A percentile compares a stretch with the other conserved stretches of the same genome.
phyloP scores from a whole-genome alignment of 2,113 vertebrate species.

The Monarcha castaneiventris region DNA sequence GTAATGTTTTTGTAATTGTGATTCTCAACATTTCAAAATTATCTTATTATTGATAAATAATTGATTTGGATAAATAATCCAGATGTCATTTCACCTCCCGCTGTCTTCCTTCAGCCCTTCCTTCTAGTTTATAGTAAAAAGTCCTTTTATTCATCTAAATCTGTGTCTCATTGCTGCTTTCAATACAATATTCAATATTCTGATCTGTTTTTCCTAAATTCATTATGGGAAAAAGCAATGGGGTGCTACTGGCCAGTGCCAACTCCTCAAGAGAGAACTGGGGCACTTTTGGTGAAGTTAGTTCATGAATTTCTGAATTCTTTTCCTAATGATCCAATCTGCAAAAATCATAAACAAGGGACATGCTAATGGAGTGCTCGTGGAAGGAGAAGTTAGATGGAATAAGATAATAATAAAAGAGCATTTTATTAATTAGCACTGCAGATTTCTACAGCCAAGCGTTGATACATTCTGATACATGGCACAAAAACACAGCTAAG shows the following conservation, averaged over 20 bases:
- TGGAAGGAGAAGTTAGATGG: background rate
- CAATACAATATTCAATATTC: background rate
- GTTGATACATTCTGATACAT: background rate
- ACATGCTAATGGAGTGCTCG: background rate
- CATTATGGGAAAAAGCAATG: rapidly evolving
- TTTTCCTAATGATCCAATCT: background rate
- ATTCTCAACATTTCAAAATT: background rate
- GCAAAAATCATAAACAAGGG: background rate
- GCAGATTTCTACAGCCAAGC: background rate
- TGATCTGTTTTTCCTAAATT: background rate
- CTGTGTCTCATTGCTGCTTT: background rate
- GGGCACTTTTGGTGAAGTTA: background rate
- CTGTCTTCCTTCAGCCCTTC: background rate
- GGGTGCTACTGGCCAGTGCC: background rate
- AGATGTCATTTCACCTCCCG: background rate
- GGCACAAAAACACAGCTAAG: background rate
- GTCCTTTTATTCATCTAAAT: background rate
- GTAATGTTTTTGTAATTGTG: background rate
- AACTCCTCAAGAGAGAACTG: background rate
- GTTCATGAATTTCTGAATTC: background rate
- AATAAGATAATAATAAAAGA: background rate
- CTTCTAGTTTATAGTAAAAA: background rate
- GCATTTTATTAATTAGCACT: background rate
- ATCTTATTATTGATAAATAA: background rate
- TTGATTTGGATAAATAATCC: background rate